A percentile compares a stretch with the other conserved stretches of the same genome.
Evolutionary conservation across 2,113 vertebrate species (phyloP).

Genomic region (Eulemur rufifrons): DNA sequence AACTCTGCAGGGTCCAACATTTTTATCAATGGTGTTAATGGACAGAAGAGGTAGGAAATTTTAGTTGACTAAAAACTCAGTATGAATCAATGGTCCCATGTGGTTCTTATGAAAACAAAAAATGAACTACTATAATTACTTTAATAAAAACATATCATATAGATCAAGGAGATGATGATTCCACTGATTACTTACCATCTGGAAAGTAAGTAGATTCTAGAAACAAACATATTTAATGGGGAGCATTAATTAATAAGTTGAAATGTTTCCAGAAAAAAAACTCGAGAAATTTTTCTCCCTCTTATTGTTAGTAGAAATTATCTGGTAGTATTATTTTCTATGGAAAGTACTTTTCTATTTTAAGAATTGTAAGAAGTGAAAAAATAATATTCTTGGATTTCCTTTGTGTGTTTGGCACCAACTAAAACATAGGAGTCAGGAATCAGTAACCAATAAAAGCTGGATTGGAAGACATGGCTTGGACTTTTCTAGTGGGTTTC

Average conservation of each 20-base stretch:
- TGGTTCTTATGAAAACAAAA: constrained; percentile 11
- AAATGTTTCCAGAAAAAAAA: neutral
- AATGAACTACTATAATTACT: neutral
- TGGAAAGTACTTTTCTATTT: constrained; percentile 12
- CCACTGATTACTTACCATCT: neutral
- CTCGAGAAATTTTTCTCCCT: neutral
- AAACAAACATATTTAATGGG: neutral
- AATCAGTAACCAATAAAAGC: neutral
- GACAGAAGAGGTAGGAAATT: neutral
- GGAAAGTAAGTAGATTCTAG: constrained; percentile 1
- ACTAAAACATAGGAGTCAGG: neutral
- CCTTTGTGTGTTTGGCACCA: neutral
- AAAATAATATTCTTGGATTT: neutral
- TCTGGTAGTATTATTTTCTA: constrained; percentile 9
- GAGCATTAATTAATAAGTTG: neutral
- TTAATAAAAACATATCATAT: neutral
- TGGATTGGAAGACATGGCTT: neutral
- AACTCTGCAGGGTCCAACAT: neutral
- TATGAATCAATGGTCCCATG: neutral
- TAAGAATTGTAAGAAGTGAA: neutral
- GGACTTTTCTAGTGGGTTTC: neutral
- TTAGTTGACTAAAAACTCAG: neutral
- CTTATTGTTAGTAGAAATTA: constrained; percentile 31
- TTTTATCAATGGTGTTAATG: neutral
- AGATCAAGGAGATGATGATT: constrained; percentile 9